phyloP scores from a whole-genome alignment of 2,113 vertebrate species.

The Todiramphus chloris region DNA sequence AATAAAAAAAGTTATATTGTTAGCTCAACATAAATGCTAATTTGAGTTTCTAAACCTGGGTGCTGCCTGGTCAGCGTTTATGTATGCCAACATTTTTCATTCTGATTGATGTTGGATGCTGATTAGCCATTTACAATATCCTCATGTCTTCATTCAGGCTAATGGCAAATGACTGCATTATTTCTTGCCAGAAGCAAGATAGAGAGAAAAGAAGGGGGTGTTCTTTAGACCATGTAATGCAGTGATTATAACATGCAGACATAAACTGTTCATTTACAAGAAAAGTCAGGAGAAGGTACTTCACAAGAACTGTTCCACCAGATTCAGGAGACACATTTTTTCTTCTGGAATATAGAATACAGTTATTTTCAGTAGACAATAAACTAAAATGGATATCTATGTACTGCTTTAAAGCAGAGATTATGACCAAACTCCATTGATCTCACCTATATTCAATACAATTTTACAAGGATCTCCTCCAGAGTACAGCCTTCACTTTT shows the following conservation, averaged over 20 bases:
- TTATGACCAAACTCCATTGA: not conserved
- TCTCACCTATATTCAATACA: not conserved
- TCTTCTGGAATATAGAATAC: not conserved
- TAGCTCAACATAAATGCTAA: not conserved
- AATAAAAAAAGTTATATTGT: not conserved
- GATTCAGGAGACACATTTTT: not conserved
- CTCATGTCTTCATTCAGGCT: not conserved
- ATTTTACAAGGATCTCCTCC: not conserved
- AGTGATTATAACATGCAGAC: not conserved
- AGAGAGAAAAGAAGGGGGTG: not conserved
- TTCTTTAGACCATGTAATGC: not conserved
- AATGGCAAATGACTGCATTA: not conserved
- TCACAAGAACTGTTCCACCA: not conserved
- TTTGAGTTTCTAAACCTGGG: not conserved
- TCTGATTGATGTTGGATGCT: slow-evolving; percentile 2
- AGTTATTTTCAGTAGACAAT: not conserved
- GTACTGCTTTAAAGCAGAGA: not conserved
- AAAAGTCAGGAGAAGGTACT: not conserved
- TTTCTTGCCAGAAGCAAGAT: not conserved
- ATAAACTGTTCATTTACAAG: not conserved
- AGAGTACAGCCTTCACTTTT: not conserved
- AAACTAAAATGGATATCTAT: not conserved
- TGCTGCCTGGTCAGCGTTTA: not conserved
- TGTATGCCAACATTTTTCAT: not conserved
- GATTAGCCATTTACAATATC: slow-evolving; percentile 5